phyloP scores from a whole-genome alignment of 2,888 invertebrate genomes.

The Globia sparganii region DNA sequence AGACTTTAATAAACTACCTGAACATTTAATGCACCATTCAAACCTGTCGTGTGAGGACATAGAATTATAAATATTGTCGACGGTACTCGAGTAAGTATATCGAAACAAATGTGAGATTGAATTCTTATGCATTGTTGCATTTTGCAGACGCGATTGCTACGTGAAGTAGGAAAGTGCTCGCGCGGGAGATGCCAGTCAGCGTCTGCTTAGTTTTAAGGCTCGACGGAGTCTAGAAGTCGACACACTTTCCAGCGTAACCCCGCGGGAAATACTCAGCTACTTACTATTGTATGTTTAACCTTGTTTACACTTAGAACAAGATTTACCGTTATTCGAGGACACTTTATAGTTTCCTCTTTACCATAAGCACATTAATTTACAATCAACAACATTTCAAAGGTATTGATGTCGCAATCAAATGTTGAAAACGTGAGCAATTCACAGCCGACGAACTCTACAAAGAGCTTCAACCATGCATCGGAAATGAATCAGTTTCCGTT shows the following conservation, averaged over 20 bases:
- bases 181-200: conserved; percentile 88
- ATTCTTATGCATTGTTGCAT: conserved; percentile 89
- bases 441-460: conserved; percentile 87
- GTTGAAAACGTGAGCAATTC: conserved; percentile 89
- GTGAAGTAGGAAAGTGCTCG: conserved; percentile 83
- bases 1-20: neutral
- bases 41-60: conserved; percentile 15
- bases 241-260: conserved; percentile 61
- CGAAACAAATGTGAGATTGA: conserved; percentile 85
- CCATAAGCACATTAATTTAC: conserved; percentile 55
- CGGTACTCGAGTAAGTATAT: conserved; percentile 68
- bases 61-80: conserved; percentile 48
- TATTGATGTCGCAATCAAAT: conserved; percentile 89
- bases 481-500: conserved; percentile 90
- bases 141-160: conserved; percentile 86
- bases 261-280: conserved; percentile 64
- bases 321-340: conserved; percentile 12
- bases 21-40: neutral
- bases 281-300: conserved; percentile 51
- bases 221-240: conserved; percentile 71
- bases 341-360: conserved; percentile 10
- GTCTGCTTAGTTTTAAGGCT: conserved; percentile 85
- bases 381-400: conserved; percentile 74
- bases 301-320: conserved; percentile 24
- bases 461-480: conserved; percentile 89